Conservation (phyloP, 2,888 invertebrate genomes). For the Hypselothyrea guttata region DNA sequence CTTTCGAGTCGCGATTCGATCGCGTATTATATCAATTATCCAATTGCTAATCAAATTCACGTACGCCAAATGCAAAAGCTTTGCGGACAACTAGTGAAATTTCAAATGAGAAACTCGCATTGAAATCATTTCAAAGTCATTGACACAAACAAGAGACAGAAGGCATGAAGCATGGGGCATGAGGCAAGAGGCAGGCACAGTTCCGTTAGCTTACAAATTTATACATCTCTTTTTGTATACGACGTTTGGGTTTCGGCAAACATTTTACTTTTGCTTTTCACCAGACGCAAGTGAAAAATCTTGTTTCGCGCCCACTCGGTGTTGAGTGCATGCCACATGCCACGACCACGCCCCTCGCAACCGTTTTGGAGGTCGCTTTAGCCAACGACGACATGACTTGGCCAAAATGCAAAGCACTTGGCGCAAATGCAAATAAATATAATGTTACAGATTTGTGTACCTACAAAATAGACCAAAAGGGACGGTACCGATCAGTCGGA, state of each 20-base stretch:
- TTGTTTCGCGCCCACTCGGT: conserved; percentile 47
- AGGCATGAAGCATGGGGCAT: too few relatives aligned
- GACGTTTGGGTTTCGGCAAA: conserved; percentile 55
- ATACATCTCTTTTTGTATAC: conserved; percentile 31
- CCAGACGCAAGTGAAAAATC: conserved; percentile 56
- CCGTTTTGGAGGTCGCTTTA: conserved; percentile 41
- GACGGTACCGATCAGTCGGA: too few relatives aligned
- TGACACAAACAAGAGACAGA: conserved; percentile 64
- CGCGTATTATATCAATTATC: conserved; percentile 70
- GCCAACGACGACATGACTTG: conserved; percentile 22
- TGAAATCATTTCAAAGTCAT: conserved; percentile 74
- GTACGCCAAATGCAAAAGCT: conserved; percentile 39
- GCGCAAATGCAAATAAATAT: too few relatives aligned
- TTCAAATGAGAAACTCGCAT: conserved; percentile 63
- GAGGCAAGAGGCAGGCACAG: conserved; percentile 7
- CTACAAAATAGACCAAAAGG: too few relatives aligned
- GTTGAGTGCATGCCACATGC: conserved; percentile 12
- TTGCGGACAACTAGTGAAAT: conserved; percentile 1
- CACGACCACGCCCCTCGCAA: conserved; percentile 11
- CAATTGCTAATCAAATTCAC: conserved; percentile 73
- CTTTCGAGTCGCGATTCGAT: background rate
- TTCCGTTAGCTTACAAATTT: conserved; percentile 45
- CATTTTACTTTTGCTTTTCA: conserved; percentile 72
- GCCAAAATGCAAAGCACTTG: background rate
- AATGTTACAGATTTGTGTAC: too few relatives aligned